These are phyloP conservation scores for Elymnias hypermnestra DNA, from an alignment of 1,140 invertebrate species.

Conservation along the genomic window DNA sequence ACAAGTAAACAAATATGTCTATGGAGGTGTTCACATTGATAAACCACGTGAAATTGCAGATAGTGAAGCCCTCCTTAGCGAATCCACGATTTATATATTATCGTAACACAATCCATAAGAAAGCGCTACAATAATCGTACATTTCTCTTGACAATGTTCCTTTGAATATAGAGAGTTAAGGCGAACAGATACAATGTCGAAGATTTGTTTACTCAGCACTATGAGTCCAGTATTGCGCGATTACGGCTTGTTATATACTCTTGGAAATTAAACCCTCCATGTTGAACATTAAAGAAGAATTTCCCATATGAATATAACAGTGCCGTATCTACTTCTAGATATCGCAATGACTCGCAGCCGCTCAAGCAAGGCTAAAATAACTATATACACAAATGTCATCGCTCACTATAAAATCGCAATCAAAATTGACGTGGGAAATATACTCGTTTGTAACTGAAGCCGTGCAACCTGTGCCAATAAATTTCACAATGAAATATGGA, in stretches of 20 bases:
- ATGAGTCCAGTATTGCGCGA: conserved; percentile 55
- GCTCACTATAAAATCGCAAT: conserved; percentile 68
- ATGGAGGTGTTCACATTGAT: conserved; percentile 61
- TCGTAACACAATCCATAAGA: conserved; percentile 71
- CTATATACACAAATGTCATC: conserved; percentile 64
- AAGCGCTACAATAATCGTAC: conserved; percentile 70
- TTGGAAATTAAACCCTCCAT: conserved; percentile 51
- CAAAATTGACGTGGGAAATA: conserved; percentile 72
- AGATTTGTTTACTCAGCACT: conserved; percentile 67
- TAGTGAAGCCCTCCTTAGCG: conserved; percentile 60
- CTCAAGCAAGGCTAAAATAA: conserved; percentile 54
- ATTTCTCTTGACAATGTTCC: conserved; percentile 73
- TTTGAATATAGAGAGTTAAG: conserved; percentile 72
- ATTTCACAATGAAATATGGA: conserved; percentile 68
- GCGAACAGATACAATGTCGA: conserved; percentile 69
- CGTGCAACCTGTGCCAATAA: conserved; percentile 51
- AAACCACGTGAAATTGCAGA: conserved; percentile 66
- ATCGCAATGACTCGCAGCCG: conserved; percentile 38
- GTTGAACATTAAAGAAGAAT: conserved; percentile 40
- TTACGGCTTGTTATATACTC: conserved; percentile 30
- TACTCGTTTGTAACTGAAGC: conserved; percentile 61
- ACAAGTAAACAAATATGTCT: conserved; percentile 58
- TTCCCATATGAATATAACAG: conserved; percentile 26
- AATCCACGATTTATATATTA: conserved; percentile 62
- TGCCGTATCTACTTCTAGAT: conserved; percentile 43